Conservation (phyloP, 2,888 invertebrate genomes). For the Julus scandinavius region DNA sequence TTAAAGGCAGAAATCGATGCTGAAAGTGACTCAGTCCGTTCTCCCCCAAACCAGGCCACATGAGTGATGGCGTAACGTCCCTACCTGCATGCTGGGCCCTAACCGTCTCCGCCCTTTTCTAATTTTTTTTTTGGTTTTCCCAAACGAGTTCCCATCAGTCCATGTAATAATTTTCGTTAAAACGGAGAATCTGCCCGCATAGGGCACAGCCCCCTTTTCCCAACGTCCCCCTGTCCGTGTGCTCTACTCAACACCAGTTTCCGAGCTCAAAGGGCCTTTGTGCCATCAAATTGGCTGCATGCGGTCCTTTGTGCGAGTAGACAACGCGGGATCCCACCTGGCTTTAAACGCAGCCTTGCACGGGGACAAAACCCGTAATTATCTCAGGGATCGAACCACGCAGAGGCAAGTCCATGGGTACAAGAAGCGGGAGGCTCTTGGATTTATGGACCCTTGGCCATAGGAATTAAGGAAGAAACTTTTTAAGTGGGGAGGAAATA, state of each 20-base stretch:
- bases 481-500: neutral
- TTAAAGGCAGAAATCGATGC: slow-evolving; percentile 15
- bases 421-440: neutral
- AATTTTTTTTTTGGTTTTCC: neutral
- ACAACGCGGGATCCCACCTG: slow-evolving; percentile 28
- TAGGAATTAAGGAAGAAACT: neutral
- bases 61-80: slow-evolving; percentile 9
- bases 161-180: slow-evolving; percentile 13
- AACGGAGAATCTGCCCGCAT: slow-evolving; percentile 16
- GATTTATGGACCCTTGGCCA: neutral
- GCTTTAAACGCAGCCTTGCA: slow-evolving; percentile 24
- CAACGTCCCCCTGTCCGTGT: neutral
- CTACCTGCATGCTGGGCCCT: slow-evolving; percentile 42
- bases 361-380: neutral
- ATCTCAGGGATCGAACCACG: neutral
- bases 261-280: slow-evolving; percentile 27
- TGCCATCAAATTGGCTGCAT: slow-evolving; percentile 34
- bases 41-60: neutral
- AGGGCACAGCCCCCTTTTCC: neutral
- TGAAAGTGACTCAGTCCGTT: neutral
- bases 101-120: slow-evolving; percentile 39
- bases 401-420: neutral
- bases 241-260: slow-evolving; percentile 28
- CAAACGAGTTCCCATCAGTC: neutral
- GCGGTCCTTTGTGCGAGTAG: slow-evolving; percentile 9